Conservation (phyloP, 2,888 invertebrate species). For the Gasteruption jaculator region DNA sequence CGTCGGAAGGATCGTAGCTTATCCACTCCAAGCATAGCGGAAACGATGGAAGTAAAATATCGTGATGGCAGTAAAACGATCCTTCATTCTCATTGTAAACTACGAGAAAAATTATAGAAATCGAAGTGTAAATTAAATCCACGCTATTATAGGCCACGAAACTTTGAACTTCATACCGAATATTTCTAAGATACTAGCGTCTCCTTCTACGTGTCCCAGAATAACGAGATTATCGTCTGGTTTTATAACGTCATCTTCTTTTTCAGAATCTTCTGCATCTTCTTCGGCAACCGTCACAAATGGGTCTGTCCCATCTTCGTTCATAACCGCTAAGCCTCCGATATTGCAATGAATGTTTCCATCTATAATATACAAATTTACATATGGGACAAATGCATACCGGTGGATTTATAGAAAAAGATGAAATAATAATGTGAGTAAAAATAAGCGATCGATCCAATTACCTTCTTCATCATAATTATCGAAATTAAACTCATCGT, state of each 20-base stretch:
- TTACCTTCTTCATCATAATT: slow-evolving; percentile 71
- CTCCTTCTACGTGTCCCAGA: slow-evolving; percentile 82
- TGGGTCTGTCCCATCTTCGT: slow-evolving; percentile 37
- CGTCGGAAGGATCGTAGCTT: slow-evolving; percentile 76
- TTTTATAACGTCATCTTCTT: slow-evolving; percentile 86
- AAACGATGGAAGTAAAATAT: slow-evolving; percentile 82
- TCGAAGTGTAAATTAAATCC: slow-evolving; percentile 3
- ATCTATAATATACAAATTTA: slow-evolving; percentile 24
- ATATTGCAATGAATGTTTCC: slow-evolving; percentile 38
- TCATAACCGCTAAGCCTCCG: slow-evolving; percentile 37
- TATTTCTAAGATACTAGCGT: slow-evolving; percentile 83
- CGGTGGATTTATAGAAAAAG: no score
- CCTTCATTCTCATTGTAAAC: slow-evolving; percentile 88
- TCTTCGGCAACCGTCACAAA: slow-evolving; percentile 33
- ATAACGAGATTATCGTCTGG: slow-evolving; percentile 84
- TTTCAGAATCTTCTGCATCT: slow-evolving; percentile 65
- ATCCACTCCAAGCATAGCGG: slow-evolving; percentile 93
- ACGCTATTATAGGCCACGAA: neutral
- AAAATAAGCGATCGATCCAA: no score
- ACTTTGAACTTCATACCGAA: slow-evolving; percentile 58
- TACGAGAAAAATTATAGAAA: slow-evolving; percentile 50
- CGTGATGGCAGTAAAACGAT: slow-evolving; percentile 92
- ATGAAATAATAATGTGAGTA: no score
- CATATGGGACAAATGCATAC: neutral
- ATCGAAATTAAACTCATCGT: slow-evolving; percentile 69